Evolutionary conservation across 2,113 vertebrate genomes (phyloP).

Genomic region (Macroglossus sobrinus): DNA sequence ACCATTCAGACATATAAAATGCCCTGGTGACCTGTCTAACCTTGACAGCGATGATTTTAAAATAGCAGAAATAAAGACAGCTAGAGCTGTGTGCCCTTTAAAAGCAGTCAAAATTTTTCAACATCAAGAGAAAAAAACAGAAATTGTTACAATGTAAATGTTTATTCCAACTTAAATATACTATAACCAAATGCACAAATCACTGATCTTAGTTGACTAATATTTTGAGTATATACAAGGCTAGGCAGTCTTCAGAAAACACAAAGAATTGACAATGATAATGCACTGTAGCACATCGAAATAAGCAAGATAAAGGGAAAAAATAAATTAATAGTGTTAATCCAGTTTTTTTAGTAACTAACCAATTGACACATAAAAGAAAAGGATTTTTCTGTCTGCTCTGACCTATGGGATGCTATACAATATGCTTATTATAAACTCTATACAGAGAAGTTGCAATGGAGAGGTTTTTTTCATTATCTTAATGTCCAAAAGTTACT

Average conservation of each 20-base stretch:
- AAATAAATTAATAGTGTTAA: conserved; percentile 24
- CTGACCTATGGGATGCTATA: neutral
- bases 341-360: conserved; percentile 35
- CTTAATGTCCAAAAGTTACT: neutral
- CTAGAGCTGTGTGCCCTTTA: neutral
- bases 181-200: neutral
- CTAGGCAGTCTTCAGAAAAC: neutral
- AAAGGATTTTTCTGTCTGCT: neutral
- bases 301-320: neutral
- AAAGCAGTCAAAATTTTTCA: neutral
- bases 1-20: neutral
- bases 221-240: neutral
- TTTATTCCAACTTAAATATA: neutral
- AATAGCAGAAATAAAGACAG: neutral
- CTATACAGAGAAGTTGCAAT: neutral
- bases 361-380: neutral
- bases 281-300: neutral
- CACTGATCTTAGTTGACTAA: neutral
- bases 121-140: neutral
- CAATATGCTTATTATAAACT: neutral
- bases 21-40: neutral
- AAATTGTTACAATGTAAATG: neutral
- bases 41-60: neutral
- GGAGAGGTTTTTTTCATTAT: neutral
- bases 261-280: neutral